These are phyloP conservation scores for Salvelinus fontinalis DNA, from an alignment of 2,113 vertebrate species.

Conservation along the genomic window DNA sequence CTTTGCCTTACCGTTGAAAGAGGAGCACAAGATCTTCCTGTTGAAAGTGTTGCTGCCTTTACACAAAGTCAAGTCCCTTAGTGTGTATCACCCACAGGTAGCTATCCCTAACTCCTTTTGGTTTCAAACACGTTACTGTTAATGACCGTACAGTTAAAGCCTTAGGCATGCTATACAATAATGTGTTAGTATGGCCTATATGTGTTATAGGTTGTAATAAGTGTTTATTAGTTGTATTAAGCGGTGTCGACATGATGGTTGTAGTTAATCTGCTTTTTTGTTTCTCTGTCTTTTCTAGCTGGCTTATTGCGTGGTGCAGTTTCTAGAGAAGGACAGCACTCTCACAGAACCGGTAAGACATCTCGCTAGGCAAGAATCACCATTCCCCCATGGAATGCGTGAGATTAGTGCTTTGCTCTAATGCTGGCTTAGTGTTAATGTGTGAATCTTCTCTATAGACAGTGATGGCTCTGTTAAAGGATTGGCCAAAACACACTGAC, in stretches of 20 bases:
- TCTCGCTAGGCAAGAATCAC: background rate
- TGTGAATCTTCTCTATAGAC: conserved; percentile 72
- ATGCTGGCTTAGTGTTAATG: background rate
- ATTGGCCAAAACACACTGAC: conserved; percentile 79
- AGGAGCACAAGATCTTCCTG: conserved; percentile 99
- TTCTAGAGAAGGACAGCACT: conserved; percentile 77
- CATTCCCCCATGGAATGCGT: background rate
- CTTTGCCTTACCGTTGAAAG: conserved; percentile 98
- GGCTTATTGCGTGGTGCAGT: conserved; percentile 76
- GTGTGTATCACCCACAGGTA: conserved; percentile 98
- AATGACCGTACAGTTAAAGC: too few species aligned
- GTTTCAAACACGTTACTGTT: background rate
- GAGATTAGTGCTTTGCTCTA: background rate
- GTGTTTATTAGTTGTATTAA: too few species aligned
- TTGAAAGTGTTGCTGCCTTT: conserved; percentile 96
- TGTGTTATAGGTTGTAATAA: too few species aligned
- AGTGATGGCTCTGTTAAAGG: conserved; percentile 96
- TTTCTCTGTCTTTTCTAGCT: conserved; percentile 45
- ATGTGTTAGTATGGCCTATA: too few species aligned
- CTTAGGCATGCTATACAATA: too few species aligned
- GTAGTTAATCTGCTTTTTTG: background rate
- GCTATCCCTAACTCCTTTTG: background rate
- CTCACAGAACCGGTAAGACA: conserved; percentile 73
- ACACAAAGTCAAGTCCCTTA: conserved; percentile 99
- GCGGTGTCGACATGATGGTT: too few species aligned